These are phyloP conservation scores for Cherax destructor DNA, from an alignment of 1,140 invertebrate genomes.

Conservation along the genomic window DNA sequence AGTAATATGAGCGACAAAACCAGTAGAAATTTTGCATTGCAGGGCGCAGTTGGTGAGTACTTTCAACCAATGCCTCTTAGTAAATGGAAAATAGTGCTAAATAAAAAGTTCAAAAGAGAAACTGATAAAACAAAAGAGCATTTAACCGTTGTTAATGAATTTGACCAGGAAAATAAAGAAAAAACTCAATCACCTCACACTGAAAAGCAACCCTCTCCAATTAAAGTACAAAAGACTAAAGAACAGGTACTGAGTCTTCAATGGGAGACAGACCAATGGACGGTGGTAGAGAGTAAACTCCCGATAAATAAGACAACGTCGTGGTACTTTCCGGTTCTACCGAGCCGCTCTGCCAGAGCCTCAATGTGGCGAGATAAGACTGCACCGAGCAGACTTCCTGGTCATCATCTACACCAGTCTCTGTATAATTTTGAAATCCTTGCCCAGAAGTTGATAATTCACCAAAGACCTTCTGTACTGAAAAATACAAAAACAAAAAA, in stretches of 20 bases:
- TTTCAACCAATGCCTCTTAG: conserved; percentile 33
- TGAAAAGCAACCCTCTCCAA: neutral
- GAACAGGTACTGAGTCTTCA: neutral
- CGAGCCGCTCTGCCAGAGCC: neutral
- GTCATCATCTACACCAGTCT: neutral
- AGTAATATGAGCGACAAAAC: neutral
- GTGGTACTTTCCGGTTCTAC: conserved; percentile 34
- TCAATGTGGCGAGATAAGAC: neutral
- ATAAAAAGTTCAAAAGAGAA: conserved; percentile 16
- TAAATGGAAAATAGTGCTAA: conserved; percentile 49
- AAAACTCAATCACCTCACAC: neutral
- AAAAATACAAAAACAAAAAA: neutral
- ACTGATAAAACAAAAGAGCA: neutral
- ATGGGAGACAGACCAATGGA: neutral
- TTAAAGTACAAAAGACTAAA: neutral
- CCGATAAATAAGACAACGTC: neutral
- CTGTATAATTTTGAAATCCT: conserved; percentile 7
- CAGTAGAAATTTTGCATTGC: no score
- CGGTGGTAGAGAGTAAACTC: neutral
- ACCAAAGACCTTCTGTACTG: neutral
- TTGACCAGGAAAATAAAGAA: neutral
- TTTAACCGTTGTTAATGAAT: neutral
- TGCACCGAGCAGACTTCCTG: neutral
- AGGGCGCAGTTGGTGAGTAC: neutral
- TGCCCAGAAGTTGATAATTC: neutral